Conservation (phyloP, 2,888 invertebrate genomes). For the Schrankia costaestrigalis region DNA sequence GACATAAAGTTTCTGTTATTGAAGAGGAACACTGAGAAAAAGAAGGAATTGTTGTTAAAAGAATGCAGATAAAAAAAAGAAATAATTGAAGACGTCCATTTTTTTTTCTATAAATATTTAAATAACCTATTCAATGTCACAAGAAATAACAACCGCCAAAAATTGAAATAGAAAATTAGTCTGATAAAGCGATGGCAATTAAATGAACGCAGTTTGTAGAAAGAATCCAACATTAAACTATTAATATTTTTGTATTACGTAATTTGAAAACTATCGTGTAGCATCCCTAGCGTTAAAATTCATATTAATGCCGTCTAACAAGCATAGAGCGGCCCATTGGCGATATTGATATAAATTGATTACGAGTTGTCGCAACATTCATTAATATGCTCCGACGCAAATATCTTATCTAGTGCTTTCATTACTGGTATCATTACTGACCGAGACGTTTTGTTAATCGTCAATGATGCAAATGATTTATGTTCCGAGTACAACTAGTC, state of each 20-base stretch:
- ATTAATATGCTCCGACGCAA: constrained; percentile 65
- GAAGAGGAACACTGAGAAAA: no score
- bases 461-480: constrained; percentile 43
- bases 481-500: constrained; percentile 22
- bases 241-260: neutral
- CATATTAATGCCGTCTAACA: constrained; percentile 73
- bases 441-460: constrained; percentile 49
- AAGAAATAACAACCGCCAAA: no score
- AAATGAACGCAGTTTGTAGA: neutral
- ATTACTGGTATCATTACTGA: constrained; percentile 61
- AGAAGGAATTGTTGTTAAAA: no score
- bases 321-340: constrained; percentile 67
- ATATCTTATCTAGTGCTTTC: constrained; percentile 66
- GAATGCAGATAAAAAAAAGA: no score
- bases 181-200: no score
- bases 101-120: no score
- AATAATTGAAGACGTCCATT: no score
- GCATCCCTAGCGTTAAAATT: constrained; percentile 68
- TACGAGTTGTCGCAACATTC: constrained; percentile 70
- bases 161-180: no score
- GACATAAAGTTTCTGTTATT: no score
- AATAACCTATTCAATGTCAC: no score
- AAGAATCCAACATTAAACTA: no score
- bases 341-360: constrained; percentile 81
- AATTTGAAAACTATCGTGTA: constrained; percentile 5